phyloP scores from a whole-genome alignment of 2,113 vertebrate species.

The Pollimyrus isidori region DNA sequence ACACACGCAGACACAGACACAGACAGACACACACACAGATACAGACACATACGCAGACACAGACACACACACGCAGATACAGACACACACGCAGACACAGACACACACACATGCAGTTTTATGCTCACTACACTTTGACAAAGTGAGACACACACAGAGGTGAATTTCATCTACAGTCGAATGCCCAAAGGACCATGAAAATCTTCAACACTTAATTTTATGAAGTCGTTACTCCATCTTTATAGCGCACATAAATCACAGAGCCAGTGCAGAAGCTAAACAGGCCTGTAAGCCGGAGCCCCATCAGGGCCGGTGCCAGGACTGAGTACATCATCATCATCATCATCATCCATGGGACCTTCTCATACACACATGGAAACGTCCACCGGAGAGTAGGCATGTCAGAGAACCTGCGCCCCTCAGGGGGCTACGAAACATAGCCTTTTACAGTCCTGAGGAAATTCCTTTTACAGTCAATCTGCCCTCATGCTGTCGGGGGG shows the following conservation, averaged over 20 bases:
- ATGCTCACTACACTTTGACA: not conserved
- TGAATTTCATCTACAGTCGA: not conserved
- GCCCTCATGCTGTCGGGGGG: not conserved
- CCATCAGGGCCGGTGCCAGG: slow-evolving; percentile 29
- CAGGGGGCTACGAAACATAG: not conserved
- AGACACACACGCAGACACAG: not conserved
- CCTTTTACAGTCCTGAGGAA: not conserved
- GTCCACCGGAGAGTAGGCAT: not conserved
- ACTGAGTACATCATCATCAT: slow-evolving; percentile 19
- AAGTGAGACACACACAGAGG: not conserved
- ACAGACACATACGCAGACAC: too few species aligned
- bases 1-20: not conserved
- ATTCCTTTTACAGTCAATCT: not conserved
- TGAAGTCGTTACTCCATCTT: not conserved
- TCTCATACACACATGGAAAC: not conserved
- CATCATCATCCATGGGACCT: slow-evolving; percentile 12
- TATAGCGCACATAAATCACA: not conserved
- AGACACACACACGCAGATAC: not conserved
- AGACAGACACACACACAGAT: not conserved
- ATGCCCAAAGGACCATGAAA: not conserved
- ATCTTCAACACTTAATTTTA: not conserved
- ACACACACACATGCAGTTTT: not conserved
- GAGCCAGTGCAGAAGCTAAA: not conserved
- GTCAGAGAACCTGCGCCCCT: not conserved
- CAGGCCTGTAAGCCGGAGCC: slow-evolving; percentile 20